Evolutionary conservation across 2,797 vertebrate genomes (phyloP).

Genomic region (Catharus ustulatus): DNA sequence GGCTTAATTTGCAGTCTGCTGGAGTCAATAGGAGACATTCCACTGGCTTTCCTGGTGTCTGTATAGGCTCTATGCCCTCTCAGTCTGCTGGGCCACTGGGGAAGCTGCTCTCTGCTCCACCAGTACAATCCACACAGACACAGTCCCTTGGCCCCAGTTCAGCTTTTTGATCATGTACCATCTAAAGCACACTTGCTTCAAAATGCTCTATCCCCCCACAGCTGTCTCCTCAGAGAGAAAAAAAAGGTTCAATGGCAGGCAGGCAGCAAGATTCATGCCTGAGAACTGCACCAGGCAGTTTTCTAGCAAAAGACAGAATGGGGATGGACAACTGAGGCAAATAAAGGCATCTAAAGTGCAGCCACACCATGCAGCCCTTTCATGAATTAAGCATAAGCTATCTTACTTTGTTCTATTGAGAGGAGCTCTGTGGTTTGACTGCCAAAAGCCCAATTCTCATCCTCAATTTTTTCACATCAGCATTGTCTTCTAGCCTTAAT

Average conservation of each 20-base stretch:
- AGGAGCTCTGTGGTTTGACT: not conserved
- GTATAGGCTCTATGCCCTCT: not conserved
- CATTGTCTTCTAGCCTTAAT: not conserved
- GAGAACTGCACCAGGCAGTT: not conserved
- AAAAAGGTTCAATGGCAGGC: not conserved
- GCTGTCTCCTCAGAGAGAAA: not conserved
- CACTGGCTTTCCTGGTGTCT: not conserved
- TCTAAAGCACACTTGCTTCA: not conserved
- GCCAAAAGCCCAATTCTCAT: not conserved
- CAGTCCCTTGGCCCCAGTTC: not conserved
- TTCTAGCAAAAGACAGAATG: not conserved
- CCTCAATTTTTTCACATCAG: not conserved
- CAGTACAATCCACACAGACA: not conserved
- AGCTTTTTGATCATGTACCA: not conserved
- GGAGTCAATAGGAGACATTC: slow-evolving; percentile 51
- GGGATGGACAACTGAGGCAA: not conserved
- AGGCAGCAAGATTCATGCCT: not conserved
- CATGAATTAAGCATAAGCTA: not conserved
- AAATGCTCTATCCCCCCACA: not conserved
- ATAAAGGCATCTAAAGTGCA: not conserved
- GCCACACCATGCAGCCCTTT: not conserved
- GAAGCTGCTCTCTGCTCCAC: not conserved
- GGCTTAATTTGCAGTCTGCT: slow-evolving; percentile 47
- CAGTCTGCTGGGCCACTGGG: not conserved
- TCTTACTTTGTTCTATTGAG: not conserved